These are phyloP conservation scores for Trichogramma pretiosum DNA, from an alignment of 1,140 invertebrate species.

Conservation along the genomic window DNA sequence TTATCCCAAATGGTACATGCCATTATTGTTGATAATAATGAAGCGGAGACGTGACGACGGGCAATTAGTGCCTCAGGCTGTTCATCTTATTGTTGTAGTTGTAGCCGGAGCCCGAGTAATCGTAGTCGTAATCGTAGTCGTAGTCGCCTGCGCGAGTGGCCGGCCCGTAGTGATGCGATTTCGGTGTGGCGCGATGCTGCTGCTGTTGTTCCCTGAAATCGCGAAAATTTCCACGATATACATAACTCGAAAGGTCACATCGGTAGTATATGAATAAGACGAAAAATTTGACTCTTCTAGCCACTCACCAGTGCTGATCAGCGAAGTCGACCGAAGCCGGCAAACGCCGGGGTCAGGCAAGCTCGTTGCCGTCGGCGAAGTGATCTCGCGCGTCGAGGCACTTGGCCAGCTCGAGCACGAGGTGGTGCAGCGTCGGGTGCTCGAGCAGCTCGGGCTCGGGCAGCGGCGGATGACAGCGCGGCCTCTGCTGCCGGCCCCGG, in stretches of 20 bases:
- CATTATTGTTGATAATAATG: too few species aligned
- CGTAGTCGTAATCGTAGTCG: slow-evolving; percentile 17
- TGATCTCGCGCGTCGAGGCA: slow-evolving; percentile 72
- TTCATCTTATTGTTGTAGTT: slow-evolving; percentile 16
- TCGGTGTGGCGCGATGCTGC: slow-evolving; percentile 15
- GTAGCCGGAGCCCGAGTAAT: slow-evolving; percentile 2
- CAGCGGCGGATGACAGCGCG: slow-evolving; percentile 74
- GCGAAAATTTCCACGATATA: too few species aligned
- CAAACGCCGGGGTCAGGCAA: slow-evolving; percentile 58
- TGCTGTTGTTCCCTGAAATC: not conserved
- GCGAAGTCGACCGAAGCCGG: slow-evolving; percentile 27
- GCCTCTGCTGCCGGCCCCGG: slow-evolving; percentile 72
- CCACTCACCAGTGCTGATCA: slow-evolving; percentile 15
- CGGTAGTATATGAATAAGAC: too few species aligned
- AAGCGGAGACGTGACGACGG: not conserved
- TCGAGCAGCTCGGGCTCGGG: slow-evolving; percentile 86
- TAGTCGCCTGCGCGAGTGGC: slow-evolving; percentile 3
- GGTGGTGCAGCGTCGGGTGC: slow-evolving; percentile 70
- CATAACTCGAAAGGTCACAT: not conserved
- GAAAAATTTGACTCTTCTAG: too few species aligned
- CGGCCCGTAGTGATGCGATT: slow-evolving; percentile 14
- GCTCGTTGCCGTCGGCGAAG: slow-evolving; percentile 62
- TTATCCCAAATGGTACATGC: too few species aligned
- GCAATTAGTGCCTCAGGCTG: slow-evolving; percentile 9
- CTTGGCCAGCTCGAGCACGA: slow-evolving; percentile 72